Evolutionary conservation across 2,888 invertebrate genomes (phyloP), one percentile per base, ranked within the genome.

Genomic region (Patella caerulea): DNA sequence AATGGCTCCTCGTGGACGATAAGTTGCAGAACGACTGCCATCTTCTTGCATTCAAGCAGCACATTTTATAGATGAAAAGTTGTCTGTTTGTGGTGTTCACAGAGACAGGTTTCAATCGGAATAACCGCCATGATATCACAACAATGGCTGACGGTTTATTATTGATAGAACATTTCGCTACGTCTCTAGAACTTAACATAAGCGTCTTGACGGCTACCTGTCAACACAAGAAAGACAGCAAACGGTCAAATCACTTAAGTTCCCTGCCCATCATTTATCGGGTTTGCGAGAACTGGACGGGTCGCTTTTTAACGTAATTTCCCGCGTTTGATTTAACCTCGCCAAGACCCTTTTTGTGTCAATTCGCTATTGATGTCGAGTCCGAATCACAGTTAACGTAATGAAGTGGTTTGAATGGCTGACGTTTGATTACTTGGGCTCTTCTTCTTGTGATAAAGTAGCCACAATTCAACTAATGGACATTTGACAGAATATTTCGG

Each of bases 231-330:
- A 45, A 45, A 45, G 45, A 45, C 45, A 45, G 45, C 45, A 45
- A 45, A 45, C 45, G 45, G 45, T 45, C 45, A 45, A 45, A 45
- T 45, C 45, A 45, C 45, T 45, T 45, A 45, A 45, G 45, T 9
- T 45, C 45, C 45, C 9, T 45, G 45, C 45, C 45, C 45, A 65
- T 65, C 65, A 65, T 65, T 65, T 65, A 65, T 65, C 65, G 24
- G 24, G 65, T 11, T 65, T 45, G 19, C 65, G 24, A 65, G 65
- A 24, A 24, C 19, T 65, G 65, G 65, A 65, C 65, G 65, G 65
- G 45, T 24, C 24, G 65, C 65, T 65, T 65, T 65, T 65, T 65
- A 65, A 65, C 65, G 65, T 65, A 65, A 65, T 65, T 65, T 65
- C 3, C 14, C 24, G 19, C 24, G 24, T 65, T 24, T 24, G 24